Base-by-base conservation (phyloP, 2,113 vertebrate species). In the Gobius niger region DNA sequence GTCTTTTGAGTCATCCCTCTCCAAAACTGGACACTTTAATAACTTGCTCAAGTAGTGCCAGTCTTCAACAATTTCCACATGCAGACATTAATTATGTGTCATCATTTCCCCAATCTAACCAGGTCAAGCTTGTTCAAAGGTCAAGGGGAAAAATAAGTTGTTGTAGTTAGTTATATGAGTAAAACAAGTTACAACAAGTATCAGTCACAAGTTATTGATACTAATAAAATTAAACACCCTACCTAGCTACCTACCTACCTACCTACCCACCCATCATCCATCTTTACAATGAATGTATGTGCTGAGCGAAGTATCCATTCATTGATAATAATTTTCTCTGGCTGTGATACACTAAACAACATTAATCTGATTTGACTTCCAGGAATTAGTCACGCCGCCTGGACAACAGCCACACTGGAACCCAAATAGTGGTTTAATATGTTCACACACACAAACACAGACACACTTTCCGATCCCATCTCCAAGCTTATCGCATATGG, bases 351-450 rank as follows among this genome's bases (percentile, higher is more conserved):
- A 9, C 68, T 52, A 63, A 75, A 57, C 1, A 0, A 63, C n/a
- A 8, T 0, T 78, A 78, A 85, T 69, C 5, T 46, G 44, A 70
- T 24, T 51, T 54, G 82, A 76, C 65, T 73, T 59, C 41, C 73
- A 72, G 41, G 53, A 77, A 80, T 85, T 86, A 82, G 77, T 83
- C 71, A 77, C 80, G 76, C 16, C 49, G 16, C 52, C 71, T 44
- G 63, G 49, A 68, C 51, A 67, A 62, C 67, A 63, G 68, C 63
- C 70, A 19, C 70, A 62, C 53, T 67, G 60, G 66, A 70, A 68
- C 50, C 60, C 78, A 85, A 56, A 24, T 10, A 73, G 64, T 69
- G 24, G 24, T 34, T 34, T 34, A 34, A 34, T 24, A 34, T 34
- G 24, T 34, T 3, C 47, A 47, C 47, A 47, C 47, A 47, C 47